Evolutionary conservation across 2,113 vertebrate species (phyloP).

Genomic region (Clarias magur): DNA sequence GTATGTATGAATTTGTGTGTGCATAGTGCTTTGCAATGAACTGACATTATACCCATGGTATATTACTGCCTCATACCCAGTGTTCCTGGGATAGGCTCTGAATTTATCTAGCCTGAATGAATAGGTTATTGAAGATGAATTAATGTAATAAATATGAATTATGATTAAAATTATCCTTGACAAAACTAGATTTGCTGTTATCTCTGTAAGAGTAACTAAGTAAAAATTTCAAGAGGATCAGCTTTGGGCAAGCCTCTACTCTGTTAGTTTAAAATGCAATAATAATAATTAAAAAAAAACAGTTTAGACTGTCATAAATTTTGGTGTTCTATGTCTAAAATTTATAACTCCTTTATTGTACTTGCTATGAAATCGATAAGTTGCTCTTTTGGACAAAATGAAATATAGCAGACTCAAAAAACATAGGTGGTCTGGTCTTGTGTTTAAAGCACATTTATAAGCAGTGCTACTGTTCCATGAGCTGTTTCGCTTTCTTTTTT

Average conservation of each 20-base stretch:
- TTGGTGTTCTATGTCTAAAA: constrained; percentile 6
- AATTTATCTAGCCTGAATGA: background rate
- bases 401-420: constrained; percentile 25
- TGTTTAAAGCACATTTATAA: constrained; percentile 10
- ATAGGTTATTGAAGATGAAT: background rate
- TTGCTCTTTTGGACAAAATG: constrained; percentile 46
- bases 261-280: constrained; percentile 5
- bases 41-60: background rate
- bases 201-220: background rate
- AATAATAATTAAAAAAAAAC: constrained; percentile 11
- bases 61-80: background rate
- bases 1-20: background rate
- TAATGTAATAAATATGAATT: background rate
- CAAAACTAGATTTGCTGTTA: background rate
- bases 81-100: background rate
- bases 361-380: constrained; percentile 22
- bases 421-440: constrained; percentile 18
- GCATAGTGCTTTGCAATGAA: background rate
- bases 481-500: background rate
- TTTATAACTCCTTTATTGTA: background rate
- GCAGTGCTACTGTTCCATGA: background rate
- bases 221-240: background rate
- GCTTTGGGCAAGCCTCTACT: background rate
- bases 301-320: constrained; percentile 16
- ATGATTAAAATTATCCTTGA: background rate